Conservation (phyloP, 2,113 vertebrate genomes). For the Hyla sarda region DNA sequence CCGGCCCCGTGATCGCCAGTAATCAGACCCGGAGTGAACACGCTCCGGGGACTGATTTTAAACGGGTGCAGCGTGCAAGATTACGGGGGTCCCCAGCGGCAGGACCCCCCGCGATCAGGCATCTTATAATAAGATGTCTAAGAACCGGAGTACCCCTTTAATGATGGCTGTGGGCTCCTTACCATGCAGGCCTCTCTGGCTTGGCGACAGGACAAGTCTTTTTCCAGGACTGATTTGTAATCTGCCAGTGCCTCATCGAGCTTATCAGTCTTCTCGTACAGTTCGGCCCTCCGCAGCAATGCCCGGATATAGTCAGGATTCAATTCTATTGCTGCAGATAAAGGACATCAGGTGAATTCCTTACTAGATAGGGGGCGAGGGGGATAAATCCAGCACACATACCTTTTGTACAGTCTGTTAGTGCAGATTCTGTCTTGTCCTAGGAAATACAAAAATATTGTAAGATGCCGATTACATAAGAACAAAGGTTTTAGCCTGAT, state of each 20-base stretch:
- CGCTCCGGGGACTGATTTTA: too few species aligned
- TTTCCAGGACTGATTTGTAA: slow-evolving; percentile 86
- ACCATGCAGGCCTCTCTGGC: slow-evolving; percentile 91
- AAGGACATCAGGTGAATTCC: background rate
- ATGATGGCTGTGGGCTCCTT: slow-evolving; percentile 56
- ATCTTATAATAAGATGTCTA: too few species aligned
- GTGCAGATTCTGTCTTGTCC: slow-evolving; percentile 83
- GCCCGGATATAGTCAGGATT: slow-evolving; percentile 88
- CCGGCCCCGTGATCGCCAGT: too few species aligned
- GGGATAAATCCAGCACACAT: slow-evolving; percentile 48
- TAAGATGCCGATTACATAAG: background rate
- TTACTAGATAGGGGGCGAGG: slow-evolving; percentile 1
- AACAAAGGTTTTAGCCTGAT: background rate
- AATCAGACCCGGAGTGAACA: too few species aligned
- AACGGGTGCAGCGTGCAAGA: too few species aligned
- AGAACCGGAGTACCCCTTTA: too few species aligned
- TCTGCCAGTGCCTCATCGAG: slow-evolving; percentile 95
- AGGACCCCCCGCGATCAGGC: too few species aligned
- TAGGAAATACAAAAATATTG: slow-evolving; percentile 64
- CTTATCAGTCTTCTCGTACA: slow-evolving; percentile 93
- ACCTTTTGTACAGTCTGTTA: slow-evolving; percentile 89
- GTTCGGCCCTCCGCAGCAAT: slow-evolving; percentile 87
- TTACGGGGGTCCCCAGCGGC: too few species aligned
- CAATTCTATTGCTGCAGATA: slow-evolving; percentile 79
- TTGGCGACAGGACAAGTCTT: slow-evolving; percentile 78